Evolutionary conservation across 92 coral and sea anemone species (phyloP), one percentile per base, ranked within the genome.

Genomic region (Parazoanthus swiftii): DNA sequence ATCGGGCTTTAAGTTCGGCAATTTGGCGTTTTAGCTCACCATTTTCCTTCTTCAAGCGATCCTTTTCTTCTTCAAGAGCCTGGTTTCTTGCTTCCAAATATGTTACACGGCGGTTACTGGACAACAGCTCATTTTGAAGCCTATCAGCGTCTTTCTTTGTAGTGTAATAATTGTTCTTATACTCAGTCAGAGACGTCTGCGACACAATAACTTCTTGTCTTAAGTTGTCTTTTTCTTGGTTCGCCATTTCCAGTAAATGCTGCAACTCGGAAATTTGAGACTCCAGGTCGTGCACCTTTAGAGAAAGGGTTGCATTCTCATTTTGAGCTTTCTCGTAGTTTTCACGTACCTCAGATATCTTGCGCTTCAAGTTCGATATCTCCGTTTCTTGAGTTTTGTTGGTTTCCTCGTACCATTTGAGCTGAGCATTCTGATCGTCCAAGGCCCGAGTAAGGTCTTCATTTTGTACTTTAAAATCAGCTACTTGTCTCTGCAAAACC

Each of bases 131-230:
- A 81, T 92, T 94, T 81, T 97, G 98, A 43, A 97, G 94, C 67
- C 93, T 91, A 90, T 97, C 99, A 59, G 93, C 93, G 26, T 97
- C 99, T 76, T 93, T 95, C 90, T 92, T 95, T 35, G 94, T 86
- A 56, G 91, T 91, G 70, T 88, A 82, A 81, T 93, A 94, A 70
- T 93, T 95, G 63, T 79, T 91, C 83, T 92, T 97, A 89, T 94
- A 95, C 48, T 97, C 99, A 72, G 91, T 96, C 74, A 96, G 46
- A 3, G 98, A 91, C 14, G 95, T 83, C 54, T 92, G 89, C 1
- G 93, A 67, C 10, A 93, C 85, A 35, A 86, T 85, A 68, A 90
- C 90, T 71, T 97, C 99, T 85, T 94, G 95, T 23, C 93, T 95
- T 50, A 97, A 93, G 77, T 94, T 94, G 59, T 92, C 92, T 73